A percentile compares a stretch with the other conserved stretches of the same genome.
phyloP scores from a whole-genome alignment of 2,797 vertebrate species.

The Pseudotriccus pelzelni region DNA sequence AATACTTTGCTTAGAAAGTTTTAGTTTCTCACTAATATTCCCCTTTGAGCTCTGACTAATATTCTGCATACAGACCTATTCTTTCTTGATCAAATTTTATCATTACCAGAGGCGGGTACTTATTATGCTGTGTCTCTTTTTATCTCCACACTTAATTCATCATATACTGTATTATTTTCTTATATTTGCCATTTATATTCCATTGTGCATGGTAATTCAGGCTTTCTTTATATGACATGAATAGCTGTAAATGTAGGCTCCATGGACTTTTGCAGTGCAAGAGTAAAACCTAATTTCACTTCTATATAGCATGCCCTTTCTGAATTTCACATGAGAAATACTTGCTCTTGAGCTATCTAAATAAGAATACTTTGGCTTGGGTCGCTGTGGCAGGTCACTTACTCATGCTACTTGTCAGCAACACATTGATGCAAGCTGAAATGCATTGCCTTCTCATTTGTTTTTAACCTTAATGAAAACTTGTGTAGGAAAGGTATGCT shows the following conservation, averaged over 20 bases:
- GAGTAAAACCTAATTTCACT: conserved; percentile 18
- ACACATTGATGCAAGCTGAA: neutral
- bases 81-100: neutral
- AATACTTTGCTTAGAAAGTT: neutral
- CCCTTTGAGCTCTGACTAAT: neutral
- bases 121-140: neutral
- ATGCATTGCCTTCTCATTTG: conserved; percentile 30
- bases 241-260: neutral
- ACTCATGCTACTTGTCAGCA: conserved; percentile 9
- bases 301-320: neutral
- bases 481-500: neutral
- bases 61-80: neutral
- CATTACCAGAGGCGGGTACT: neutral
- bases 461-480: conserved; percentile 60
- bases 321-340: conserved; percentile 35
- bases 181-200: conserved; percentile 30
- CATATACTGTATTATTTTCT: neutral
- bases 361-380: neutral
- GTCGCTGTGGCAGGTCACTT: conserved; percentile 6
- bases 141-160: conserved; percentile 11
- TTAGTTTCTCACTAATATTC: neutral
- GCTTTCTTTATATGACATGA: neutral
- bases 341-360: neutral
- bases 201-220: neutral
- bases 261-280: neutral